These are phyloP conservation scores for Clytia hemisphaerica DNA, from an alignment of 30 jellyfish, hydroid and myxozoan species.

Conservation along the genomic window DNA sequence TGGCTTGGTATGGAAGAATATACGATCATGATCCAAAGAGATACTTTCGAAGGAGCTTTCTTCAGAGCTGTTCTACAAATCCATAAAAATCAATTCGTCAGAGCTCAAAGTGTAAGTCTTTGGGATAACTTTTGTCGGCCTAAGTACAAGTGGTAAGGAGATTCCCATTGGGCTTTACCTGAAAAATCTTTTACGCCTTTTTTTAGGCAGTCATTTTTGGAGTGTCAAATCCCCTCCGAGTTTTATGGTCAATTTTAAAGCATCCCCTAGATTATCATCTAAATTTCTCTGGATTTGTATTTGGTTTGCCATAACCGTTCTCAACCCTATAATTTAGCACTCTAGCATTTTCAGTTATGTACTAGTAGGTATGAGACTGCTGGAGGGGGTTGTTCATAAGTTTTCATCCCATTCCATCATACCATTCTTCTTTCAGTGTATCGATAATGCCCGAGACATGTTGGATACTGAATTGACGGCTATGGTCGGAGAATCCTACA, in stretches of 20 bases:
- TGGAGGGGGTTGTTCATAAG: no score
- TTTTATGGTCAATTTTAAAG: not conserved
- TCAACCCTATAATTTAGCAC: not conserved
- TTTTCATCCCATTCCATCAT: not conserved
- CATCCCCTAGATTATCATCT: not conserved
- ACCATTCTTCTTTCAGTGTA: conserved; percentile 35
- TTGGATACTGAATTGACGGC: conserved; percentile 94
- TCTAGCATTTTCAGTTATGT: no score
- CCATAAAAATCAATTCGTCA: conserved; percentile 60
- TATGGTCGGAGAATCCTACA: conserved; percentile 94
- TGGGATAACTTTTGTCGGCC: no score
- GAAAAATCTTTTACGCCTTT: no score
- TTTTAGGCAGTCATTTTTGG: no score
- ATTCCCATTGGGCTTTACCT: no score
- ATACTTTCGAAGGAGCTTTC: conserved; percentile 87
- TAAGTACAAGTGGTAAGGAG: no score
- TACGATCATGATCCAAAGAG: conserved; percentile 93
- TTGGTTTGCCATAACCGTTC: not conserved
- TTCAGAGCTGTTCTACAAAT: conserved; percentile 84
- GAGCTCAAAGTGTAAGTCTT: conserved; percentile 96
- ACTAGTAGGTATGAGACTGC: no score
- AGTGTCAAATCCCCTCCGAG: no score
- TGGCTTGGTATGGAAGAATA: conserved; percentile 97
- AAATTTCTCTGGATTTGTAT: no score
- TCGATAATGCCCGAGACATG: conserved; percentile 95